Evolutionary conservation across 2,888 invertebrate species (phyloP).

Genomic region (Suillia variegata): DNA sequence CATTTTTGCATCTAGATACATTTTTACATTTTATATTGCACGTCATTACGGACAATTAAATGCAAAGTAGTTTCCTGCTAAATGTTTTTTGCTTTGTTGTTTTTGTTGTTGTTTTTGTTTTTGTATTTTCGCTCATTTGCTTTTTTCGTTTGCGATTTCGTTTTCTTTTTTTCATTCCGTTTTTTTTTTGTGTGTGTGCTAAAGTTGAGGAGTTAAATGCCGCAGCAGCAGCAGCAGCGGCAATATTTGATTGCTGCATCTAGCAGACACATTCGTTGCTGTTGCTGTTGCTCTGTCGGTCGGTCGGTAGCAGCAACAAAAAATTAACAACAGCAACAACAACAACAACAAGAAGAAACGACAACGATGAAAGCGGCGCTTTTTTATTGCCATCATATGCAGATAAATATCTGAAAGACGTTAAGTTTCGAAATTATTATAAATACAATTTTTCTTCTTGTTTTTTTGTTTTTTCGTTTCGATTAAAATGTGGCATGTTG

Average conservation of each 20-base stretch:
- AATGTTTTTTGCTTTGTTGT: constrained; percentile 37
- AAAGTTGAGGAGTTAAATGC: constrained; percentile 53
- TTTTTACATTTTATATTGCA: constrained; percentile 60
- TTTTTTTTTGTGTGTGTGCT: constrained; percentile 20
- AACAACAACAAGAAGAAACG: no score
- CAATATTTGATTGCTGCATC: not conserved
- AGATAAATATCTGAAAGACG: constrained; percentile 23
- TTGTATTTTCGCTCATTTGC: no score
- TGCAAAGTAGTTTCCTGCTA: constrained; percentile 62
- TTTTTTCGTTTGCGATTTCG: constrained; percentile 21
- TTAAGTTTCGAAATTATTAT: constrained; percentile 27
- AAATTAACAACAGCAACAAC: no score
- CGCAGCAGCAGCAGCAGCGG: constrained; percentile 35
- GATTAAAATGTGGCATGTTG: no score
- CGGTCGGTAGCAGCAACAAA: no score
- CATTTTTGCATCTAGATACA: constrained; percentile 27
- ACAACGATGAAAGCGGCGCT: no score
- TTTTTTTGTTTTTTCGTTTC: constrained; percentile 10
- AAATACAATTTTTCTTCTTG: constrained; percentile 23
- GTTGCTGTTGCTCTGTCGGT: not conserved
- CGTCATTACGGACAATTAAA: constrained; percentile 63
- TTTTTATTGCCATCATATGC: not conserved
- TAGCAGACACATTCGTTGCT: not conserved
- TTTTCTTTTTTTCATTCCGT: not conserved
- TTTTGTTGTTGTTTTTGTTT: not conserved